Evolutionary conservation across 2,888 invertebrate genomes (phyloP).

Genomic region (Xylophagus ater): DNA sequence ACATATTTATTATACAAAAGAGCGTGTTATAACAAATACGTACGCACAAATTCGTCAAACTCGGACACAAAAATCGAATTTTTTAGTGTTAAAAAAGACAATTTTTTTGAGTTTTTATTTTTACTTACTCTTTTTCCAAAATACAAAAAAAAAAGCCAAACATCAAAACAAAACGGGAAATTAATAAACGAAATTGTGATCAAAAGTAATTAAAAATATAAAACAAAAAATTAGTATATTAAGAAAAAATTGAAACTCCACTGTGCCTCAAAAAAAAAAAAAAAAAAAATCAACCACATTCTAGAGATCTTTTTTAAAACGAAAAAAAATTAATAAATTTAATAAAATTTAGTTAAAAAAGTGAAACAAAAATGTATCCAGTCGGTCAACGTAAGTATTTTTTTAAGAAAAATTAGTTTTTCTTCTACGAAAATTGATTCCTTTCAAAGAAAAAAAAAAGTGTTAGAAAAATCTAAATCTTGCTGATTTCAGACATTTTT

Average conservation of each 20-base stretch:
- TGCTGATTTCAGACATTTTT: too few species aligned
- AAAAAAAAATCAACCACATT: too few species aligned
- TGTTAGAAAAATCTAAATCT: too few species aligned
- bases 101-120: slow-evolving; percentile 16
- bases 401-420: slow-evolving; percentile 3
- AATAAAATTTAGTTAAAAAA: slow-evolving; percentile 5
- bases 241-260: slow-evolving; percentile 14
- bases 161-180: slow-evolving; percentile 10
- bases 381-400: slow-evolving; percentile 54
- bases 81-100: slow-evolving; percentile 13
- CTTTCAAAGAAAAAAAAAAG: background rate
- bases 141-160: slow-evolving; percentile 10
- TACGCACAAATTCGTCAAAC: slow-evolving; percentile 14
- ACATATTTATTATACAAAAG: slow-evolving; percentile 10
- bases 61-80: slow-evolving; percentile 14
- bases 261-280: slow-evolving; percentile 17
- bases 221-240: too few species aligned
- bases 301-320: slow-evolving; percentile 1
- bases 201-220: slow-evolving; percentile 13
- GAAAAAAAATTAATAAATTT: background rate
- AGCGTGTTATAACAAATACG: slow-evolving; percentile 4
- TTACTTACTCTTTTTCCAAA: slow-evolving; percentile 7
- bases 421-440: background rate
- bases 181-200: slow-evolving; percentile 17
- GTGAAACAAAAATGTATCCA: slow-evolving; percentile 47